Evolutionary conservation across 2,113 vertebrate genomes (phyloP).

Genomic region (Daubentonia madagascariensis): DNA sequence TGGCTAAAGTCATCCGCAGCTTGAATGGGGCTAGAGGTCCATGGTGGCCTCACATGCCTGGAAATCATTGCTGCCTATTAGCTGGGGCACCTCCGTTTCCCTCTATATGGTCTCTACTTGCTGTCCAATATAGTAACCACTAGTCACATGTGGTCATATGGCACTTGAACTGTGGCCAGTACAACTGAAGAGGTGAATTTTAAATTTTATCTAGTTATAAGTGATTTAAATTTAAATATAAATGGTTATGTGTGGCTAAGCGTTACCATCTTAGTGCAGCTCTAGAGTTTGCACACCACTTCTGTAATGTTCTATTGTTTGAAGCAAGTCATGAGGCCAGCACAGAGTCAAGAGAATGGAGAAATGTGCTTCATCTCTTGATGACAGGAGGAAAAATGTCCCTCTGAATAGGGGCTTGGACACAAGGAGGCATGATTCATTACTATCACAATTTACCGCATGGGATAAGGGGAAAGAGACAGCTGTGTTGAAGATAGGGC

Average conservation of each 20-base stretch:
- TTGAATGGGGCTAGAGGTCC: not conserved
- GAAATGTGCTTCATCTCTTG: not conserved
- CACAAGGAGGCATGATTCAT: not conserved
- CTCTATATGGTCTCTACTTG: not conserved
- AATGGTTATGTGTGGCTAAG: not conserved
- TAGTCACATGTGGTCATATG: not conserved
- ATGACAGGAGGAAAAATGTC: not conserved
- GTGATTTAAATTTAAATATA: not conserved
- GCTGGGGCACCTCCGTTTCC: not conserved
- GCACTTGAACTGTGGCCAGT: not conserved
- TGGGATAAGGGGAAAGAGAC: not conserved
- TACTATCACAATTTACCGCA: not conserved
- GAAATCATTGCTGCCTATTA: not conserved
- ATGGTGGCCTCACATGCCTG: not conserved
- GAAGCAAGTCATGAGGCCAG: not conserved
- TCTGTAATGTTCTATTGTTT: not conserved
- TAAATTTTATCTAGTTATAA: not conserved
- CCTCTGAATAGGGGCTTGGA: not conserved
- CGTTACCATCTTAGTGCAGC: not conserved
- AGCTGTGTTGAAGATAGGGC: not conserved
- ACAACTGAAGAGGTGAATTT: not conserved
- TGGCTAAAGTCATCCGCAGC: not conserved
- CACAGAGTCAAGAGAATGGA: not conserved
- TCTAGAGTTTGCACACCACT: not conserved
- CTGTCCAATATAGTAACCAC: not conserved